Evolutionary conservation across 2,888 invertebrate species (phyloP).

Genomic region (Trisateles emortualis): DNA sequence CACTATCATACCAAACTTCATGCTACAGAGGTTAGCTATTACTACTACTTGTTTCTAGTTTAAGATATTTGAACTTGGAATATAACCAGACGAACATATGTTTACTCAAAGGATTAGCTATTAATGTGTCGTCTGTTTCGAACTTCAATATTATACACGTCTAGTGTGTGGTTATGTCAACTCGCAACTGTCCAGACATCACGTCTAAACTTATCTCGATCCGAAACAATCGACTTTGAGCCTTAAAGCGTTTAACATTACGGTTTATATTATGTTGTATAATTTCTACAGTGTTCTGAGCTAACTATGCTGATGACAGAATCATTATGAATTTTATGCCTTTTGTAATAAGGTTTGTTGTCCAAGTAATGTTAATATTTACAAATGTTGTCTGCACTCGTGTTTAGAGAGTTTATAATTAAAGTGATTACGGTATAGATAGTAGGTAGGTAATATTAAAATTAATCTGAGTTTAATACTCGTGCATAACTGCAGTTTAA

Average conservation of each 20-base stretch:
- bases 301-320: neutral
- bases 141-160: constrained; percentile 12
- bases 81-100: neutral
- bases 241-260: neutral
- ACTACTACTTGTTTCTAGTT: too few species aligned
- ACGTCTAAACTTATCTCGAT: neutral
- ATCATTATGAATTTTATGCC: neutral
- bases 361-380: neutral
- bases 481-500: constrained; percentile 19
- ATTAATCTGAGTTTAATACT: constrained; percentile 30
- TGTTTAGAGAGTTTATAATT: constrained; percentile 30
- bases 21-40: too few species aligned
- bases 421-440: constrained; percentile 24
- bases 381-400: constrained; percentile 17
- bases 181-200: constrained; percentile 25
- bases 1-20: too few species aligned
- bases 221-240: neutral
- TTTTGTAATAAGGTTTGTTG: neutral
- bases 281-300: neutral
- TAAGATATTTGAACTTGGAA: neutral
- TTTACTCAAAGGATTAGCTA: constrained; percentile 5
- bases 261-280: neutral
- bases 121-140: constrained; percentile 6
- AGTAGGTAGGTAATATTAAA: constrained; percentile 14
- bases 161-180: constrained; percentile 11